A percentile compares a stretch with the other conserved stretches of the same genome.
Conservation (phyloP, 2,888 invertebrate genomes). For the Drosophila rubida region DNA sequence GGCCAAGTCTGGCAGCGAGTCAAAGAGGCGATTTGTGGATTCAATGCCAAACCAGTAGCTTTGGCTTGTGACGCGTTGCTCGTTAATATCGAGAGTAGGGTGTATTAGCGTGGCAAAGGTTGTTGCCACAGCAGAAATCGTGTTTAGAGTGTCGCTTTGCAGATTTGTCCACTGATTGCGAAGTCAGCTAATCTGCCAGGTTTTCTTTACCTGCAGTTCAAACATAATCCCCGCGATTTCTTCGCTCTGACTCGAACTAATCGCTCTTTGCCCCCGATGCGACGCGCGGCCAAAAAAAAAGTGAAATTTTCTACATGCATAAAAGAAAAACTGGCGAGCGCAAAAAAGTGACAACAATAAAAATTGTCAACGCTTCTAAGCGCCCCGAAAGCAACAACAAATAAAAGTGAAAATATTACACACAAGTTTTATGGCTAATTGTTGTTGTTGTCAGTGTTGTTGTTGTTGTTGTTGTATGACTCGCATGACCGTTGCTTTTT, state of each 20-base stretch:
- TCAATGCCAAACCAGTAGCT: too few relatives aligned
- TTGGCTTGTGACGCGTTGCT: too few relatives aligned
- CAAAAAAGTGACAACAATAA: conserved; percentile 31
- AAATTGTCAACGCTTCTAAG: conserved; percentile 61
- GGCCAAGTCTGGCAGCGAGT: too few relatives aligned
- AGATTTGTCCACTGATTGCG: too few relatives aligned
- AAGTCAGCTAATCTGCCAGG: too few relatives aligned
- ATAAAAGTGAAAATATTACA: conserved; percentile 60
- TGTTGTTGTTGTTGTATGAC: conserved; percentile 17
- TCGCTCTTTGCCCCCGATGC: neutral
- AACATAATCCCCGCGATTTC: neutral
- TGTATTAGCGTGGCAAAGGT: too few relatives aligned
- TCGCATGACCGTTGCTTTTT: conserved; percentile 28
- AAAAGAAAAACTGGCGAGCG: conserved; percentile 8
- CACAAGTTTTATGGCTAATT: conserved; percentile 27
- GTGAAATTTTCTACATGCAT: conserved; percentile 1
- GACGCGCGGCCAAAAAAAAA: neutral
- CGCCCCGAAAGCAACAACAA: conserved; percentile 38
- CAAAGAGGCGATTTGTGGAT: too few relatives aligned
- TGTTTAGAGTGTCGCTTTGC: neutral
- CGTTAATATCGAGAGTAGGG: too few relatives aligned
- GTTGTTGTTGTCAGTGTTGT: conserved; percentile 27
- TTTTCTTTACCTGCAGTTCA: neutral
- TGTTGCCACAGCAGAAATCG: too few relatives aligned
- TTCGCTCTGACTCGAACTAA: neutral